Base-by-base conservation (phyloP, 92 coral and sea anemone genomes). In the Galaxea fascicularis region DNA sequence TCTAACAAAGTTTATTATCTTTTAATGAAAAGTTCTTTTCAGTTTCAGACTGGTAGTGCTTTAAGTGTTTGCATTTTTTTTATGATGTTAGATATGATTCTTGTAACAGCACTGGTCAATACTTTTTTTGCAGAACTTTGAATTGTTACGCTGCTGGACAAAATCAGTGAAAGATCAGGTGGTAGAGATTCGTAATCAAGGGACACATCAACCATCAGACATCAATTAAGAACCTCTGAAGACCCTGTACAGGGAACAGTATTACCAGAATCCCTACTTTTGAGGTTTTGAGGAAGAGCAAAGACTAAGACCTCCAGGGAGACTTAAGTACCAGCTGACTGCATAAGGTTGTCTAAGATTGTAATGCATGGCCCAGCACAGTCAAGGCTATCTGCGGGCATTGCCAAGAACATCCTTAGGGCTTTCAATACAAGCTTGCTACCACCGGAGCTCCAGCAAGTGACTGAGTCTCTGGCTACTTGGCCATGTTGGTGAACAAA, bases 91-190 rank as follows among this genome's bases (percentile, higher is more conserved):
- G n/a, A n/a, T 56, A 8, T 65, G 71, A 4, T 65, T 65, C 0
- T 4, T 30, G 24, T 65, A 31, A 65, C 24, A n/a, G 51, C 52
- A 15, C 53, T 8, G 13, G n/a, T 69, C n/a, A 8, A 39, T 78
- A 25, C 71, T 29, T 67, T 70, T 46, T 77, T 78, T 74, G 20
- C 56, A 95, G 99, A 98, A 94, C 76, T 93, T 95, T 91, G 92
- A 93, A 44, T 84, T 97, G 21, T 80, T 94, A 53, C 93, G 93
- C 71, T 86, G 88, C 30, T 91, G 98, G 57, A 89, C 96, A 44
- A 96, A 89, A 52, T 75, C 89, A 49, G 91, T 95, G 30, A 88
- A 89, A 75, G 91, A 97, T 73, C 94, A 91, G 70, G 68, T 97
- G 58, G 88, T 82, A 60, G 95, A 85, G 52, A 83, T 83, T 16